Evolutionary conservation across 2,113 vertebrate species (phyloP), one percentile per base, ranked within the genome.

Genomic region (Rhadina sibilatrix): DNA sequence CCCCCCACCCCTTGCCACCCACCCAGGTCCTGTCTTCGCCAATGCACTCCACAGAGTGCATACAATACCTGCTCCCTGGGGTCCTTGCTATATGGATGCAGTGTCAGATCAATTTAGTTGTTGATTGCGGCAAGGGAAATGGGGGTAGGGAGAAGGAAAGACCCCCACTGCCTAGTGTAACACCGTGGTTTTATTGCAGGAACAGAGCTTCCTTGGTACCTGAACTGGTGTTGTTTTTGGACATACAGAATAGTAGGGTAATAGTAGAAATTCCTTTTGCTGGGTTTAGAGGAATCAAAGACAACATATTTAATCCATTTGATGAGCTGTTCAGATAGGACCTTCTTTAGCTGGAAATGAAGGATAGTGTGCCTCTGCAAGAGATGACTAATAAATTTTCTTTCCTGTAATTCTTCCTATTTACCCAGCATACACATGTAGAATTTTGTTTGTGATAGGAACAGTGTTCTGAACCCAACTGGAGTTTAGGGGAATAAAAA

Each of bases 81-180:
- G 94, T 92, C 47, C 65, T 82, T 87, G 91, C 64, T 94, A 60
- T 91, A 88, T 19, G 81, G 95, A 93, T 83, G 64, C 94, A 89
- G 89, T 88, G 91, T 95, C 93, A 87, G 94, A 96, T 96, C 95
- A 94, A 65, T 94, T 94, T 90, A 92, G 74, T 82, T 94, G 88
- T 93, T 97, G 96, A 47, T 96, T 94, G 47, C 86, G 83, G 82
- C 11, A 25, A 49, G 47, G 37, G 50, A 71, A 63, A n/a, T 50
- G 24, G 40, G 25, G 22, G 53, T n/a, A n/a, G 46, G 25, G 13
- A 40, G 16, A 25, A 53, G n/a, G 52, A 61, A 79, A 91, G 77
- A 56, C 35, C 13, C 53, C 16, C 19, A 28, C 19, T 17, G n/a
- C 44, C 8, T 50, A 18, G 22, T 8, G 17, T 60, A 90, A 87